Percentiles rank a stretch among this genome's conserved stretches.
phyloP scores from a whole-genome alignment of 2,888 invertebrate genomes.

The Sarcophaga rosellei region DNA sequence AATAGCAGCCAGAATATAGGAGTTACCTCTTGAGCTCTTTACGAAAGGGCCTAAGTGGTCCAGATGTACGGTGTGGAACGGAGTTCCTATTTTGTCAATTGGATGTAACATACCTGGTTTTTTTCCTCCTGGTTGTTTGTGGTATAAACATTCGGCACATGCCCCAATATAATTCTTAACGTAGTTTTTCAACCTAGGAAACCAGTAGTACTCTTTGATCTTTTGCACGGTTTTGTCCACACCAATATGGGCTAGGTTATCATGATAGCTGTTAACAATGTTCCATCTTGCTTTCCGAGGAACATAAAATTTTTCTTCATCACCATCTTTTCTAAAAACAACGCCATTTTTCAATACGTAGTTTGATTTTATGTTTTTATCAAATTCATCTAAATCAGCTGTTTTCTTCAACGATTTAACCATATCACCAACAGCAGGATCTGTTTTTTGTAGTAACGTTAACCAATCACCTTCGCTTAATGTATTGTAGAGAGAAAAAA shows the following conservation, averaged over 20 bases:
- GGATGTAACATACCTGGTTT: slow-evolving; percentile 77
- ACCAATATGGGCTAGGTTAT: slow-evolving; percentile 66
- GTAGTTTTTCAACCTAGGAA: no score
- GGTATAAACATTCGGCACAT: slow-evolving; percentile 75
- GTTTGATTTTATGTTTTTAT: slow-evolving; percentile 23
- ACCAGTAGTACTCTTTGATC: slow-evolving; percentile 74
- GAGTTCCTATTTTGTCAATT: slow-evolving; percentile 77
- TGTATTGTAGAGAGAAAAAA: slow-evolving; percentile 11
- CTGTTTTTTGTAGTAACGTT: slow-evolving; percentile 25
- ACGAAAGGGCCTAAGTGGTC: slow-evolving; percentile 79
- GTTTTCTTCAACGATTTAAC: slow-evolving; percentile 24
- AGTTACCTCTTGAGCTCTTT: slow-evolving; percentile 74
- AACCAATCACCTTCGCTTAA: slow-evolving; percentile 37
- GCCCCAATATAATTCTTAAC: slow-evolving; percentile 77
- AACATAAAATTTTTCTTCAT: slow-evolving; percentile 66
- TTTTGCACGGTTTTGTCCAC: slow-evolving; percentile 71
- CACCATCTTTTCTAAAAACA: slow-evolving; percentile 16
- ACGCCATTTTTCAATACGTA: slow-evolving; percentile 15
- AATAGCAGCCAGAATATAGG: slow-evolving; percentile 75
- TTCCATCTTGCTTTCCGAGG: slow-evolving; percentile 64
- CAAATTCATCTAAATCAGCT: slow-evolving; percentile 15
- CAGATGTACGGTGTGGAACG: slow-evolving; percentile 79
- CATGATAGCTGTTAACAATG: slow-evolving; percentile 66
- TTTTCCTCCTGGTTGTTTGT: slow-evolving; percentile 72
- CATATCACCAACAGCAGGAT: slow-evolving; percentile 7